Evolutionary conservation across 2,888 invertebrate genomes (phyloP), one percentile per base, ranked within the genome.

Genomic region (Lithophane socia): DNA sequence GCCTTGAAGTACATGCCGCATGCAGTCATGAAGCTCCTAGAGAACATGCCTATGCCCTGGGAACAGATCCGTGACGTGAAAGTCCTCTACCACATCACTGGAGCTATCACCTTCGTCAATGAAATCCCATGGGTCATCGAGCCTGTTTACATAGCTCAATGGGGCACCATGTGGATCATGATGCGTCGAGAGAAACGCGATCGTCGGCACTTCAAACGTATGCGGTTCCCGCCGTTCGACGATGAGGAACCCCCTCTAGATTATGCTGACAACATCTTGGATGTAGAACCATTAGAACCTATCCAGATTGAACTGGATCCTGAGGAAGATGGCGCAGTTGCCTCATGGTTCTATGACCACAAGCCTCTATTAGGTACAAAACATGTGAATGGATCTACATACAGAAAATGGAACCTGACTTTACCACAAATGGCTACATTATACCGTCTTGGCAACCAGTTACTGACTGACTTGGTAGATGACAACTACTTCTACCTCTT

Each of bases 91-190:
- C 99, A 99, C 92, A 99, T 99, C 82, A 99, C 99, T 13, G 99
- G 99, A 68, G 99, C 99, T 21, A 99, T 99, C 82, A 99, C 99
- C 12, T 99, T 99, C 96, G 99, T 99, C 7, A 99, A 99, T 96
- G 99, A 99, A 97, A 99, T 99, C 90, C 99, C 99, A 3, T 99
- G 99, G 99, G 99, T 99, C 5, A 98, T 99, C 89, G 99, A 99
- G 92, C 99, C 99, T 0, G 98, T 99, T 9, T 99, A 99, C 93
- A 99, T 99, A 87, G 99, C 99, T 1, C 99, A 99, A 93, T 99
- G 99, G 99, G 99, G 99, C 64, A 99, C 99, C 1, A 99, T 99
- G 99, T 99, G 99, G 99, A 99, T 99, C 88, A 99, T 99, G 99
- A 99, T 99, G 99, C 97, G 99, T 87, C 97, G 99, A 88, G 99